Evolutionary conservation across 2,888 invertebrate genomes (phyloP).

Genomic region (Leptinotarsa haldemani): DNA sequence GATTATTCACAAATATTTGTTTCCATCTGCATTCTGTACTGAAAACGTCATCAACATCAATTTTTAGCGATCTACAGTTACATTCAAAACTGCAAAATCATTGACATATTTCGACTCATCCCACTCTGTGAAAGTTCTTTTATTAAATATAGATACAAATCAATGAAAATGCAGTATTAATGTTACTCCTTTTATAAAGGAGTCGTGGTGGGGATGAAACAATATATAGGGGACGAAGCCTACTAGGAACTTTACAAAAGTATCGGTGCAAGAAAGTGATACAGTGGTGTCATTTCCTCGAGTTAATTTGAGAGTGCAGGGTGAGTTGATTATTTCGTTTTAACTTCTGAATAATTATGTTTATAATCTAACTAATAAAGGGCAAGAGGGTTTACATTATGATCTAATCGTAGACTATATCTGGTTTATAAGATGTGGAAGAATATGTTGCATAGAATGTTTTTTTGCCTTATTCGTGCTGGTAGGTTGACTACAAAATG

Average conservation of each 20-base stretch:
- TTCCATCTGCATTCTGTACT: no score
- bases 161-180: slow-evolving; percentile 54
- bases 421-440: no score
- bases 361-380: neutral
- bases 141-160: slow-evolving; percentile 32
- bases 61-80: no score
- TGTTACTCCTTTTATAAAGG: slow-evolving; percentile 51
- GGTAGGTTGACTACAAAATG: no score
- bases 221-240: slow-evolving; percentile 62
- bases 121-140: neutral
- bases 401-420: no score
- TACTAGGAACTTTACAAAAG: slow-evolving; percentile 52
- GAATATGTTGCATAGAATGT: no score
- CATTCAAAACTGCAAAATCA: neutral
- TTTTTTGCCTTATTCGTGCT: no score
- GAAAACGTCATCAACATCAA: no score
- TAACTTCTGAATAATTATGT: neutral
- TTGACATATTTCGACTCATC: neutral
- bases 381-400: no score
- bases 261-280: slow-evolving; percentile 27
- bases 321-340: neutral
- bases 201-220: slow-evolving; percentile 55
- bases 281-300: slow-evolving; percentile 2
- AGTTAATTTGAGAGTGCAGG: neutral
- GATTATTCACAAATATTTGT: no score